Conservation (phyloP, 2,888 invertebrate genomes). For the Labia minor region DNA sequence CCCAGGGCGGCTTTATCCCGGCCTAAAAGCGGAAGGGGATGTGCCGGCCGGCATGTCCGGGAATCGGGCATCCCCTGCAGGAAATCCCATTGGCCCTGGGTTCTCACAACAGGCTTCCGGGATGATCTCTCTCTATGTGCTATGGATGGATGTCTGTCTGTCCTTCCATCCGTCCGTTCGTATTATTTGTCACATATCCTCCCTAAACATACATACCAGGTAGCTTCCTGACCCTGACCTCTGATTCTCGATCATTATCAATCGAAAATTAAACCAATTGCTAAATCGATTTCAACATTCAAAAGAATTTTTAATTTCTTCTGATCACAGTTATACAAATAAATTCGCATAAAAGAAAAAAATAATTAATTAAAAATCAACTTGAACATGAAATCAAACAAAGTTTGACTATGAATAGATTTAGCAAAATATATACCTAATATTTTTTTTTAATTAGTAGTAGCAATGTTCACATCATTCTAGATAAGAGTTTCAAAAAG, state of each 20-base stretch:
- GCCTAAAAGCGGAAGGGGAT: not conserved
- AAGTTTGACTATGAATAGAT: too few relatives aligned
- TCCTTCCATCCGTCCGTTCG: not conserved
- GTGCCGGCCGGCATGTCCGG: conserved; percentile 13
- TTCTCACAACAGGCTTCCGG: conserved; percentile 4
- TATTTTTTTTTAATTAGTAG: too few relatives aligned
- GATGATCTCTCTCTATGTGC: not conserved
- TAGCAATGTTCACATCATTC: too few relatives aligned
- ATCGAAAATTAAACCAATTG: too few relatives aligned
- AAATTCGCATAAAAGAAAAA: too few relatives aligned
- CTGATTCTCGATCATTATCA: not conserved
- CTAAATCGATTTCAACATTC: too few relatives aligned
- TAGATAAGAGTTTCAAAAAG: too few relatives aligned
- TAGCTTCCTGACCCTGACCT: conserved; percentile 8
- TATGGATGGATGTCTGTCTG: not conserved
- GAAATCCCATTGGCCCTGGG: conserved; percentile 13
- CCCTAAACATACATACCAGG: not conserved
- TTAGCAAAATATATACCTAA: too few relatives aligned
- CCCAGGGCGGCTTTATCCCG: conserved; percentile 13
- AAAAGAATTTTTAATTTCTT: too few relatives aligned
- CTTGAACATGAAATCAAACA: too few relatives aligned
- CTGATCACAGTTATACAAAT: too few relatives aligned
- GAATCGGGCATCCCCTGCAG: conserved; percentile 8
- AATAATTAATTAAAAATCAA: too few relatives aligned
- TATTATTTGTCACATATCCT: conserved; percentile 4